A percentile compares a stretch with the other conserved stretches of the same genome.
phyloP scores from a whole-genome alignment of 2,113 vertebrate genomes.

The Istiophorus platypterus region DNA sequence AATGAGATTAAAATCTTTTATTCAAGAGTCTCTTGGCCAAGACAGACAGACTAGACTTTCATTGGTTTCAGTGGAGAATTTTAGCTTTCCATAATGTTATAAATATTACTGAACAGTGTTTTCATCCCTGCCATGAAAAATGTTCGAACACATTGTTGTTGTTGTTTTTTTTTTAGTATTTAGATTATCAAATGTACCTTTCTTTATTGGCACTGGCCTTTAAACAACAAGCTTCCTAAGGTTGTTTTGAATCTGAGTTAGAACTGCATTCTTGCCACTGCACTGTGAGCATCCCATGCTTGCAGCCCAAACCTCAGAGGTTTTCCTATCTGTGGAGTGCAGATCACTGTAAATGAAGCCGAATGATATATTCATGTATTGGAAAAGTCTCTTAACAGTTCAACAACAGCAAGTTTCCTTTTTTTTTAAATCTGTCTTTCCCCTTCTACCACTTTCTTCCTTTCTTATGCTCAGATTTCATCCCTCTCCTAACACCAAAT shows the following conservation, averaged over 20 bases:
- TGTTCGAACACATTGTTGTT: too few species aligned
- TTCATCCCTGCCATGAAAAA: neutral
- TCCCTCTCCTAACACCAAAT: slow-evolving; percentile 4
- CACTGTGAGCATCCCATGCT: slow-evolving; percentile 23
- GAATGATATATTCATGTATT: neutral
- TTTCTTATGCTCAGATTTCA: neutral
- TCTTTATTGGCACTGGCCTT: neutral
- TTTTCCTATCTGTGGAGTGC: neutral
- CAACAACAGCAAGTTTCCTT: neutral
- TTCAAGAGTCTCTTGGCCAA: neutral
- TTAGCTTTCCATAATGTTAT: neutral
- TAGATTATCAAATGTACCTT: neutral
- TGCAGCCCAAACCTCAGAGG: slow-evolving; percentile 25
- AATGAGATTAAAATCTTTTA: neutral
- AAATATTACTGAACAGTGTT: neutral
- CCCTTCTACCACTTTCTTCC: too few species aligned
- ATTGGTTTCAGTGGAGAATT: neutral
- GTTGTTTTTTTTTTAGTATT: neutral
- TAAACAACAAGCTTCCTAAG: neutral
- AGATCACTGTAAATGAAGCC: slow-evolving; percentile 9
- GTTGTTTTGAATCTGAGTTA: neutral
- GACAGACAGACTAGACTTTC: neutral
- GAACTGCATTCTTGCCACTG: slow-evolving; percentile 3
- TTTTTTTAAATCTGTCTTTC: neutral
- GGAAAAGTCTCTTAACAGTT: neutral